Percentiles rank a stretch among this genome's conserved stretches.
phyloP scores from a whole-genome alignment of 2,113 vertebrate species.

The Cyprinodon brontotheroides region DNA sequence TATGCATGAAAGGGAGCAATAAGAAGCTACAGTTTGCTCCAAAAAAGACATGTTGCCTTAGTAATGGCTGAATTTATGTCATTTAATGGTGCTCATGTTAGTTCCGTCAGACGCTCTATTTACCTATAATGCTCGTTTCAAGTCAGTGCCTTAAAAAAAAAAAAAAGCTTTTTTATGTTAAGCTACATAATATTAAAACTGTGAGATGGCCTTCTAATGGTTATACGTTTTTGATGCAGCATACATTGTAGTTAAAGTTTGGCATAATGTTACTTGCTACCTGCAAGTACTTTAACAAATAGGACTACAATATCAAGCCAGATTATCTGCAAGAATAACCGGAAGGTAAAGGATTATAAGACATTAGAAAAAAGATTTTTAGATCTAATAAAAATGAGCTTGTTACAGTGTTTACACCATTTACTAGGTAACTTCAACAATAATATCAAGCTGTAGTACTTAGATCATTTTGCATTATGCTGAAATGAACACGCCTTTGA shows the following conservation, averaged over 20 bases:
- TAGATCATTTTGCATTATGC: not conserved
- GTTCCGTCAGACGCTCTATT: slow-evolving; percentile 41
- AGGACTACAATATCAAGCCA: no score
- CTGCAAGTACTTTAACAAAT: not conserved
- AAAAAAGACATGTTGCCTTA: slow-evolving; percentile 64
- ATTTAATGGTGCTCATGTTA: slow-evolving; percentile 43
- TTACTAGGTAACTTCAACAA: no score
- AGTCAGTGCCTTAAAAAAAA: not conserved
- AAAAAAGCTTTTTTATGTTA: no score
- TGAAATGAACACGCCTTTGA: not conserved
- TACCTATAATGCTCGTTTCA: no score
- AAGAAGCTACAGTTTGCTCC: slow-evolving; percentile 66
- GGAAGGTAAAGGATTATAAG: not conserved
- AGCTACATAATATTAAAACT: not conserved
- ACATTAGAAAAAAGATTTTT: not conserved
- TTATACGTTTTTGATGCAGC: not conserved
- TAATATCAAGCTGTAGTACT: no score
- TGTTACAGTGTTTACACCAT: no score
- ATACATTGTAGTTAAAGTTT: not conserved
- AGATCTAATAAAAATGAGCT: not conserved
- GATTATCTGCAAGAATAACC: no score
- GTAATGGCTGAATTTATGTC: slow-evolving; percentile 61
- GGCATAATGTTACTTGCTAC: no score
- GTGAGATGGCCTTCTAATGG: not conserved
- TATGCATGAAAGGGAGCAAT: slow-evolving; percentile 66